phyloP scores from a whole-genome alignment of 2,113 vertebrate species.

The Illadopsis cleaveri region DNA sequence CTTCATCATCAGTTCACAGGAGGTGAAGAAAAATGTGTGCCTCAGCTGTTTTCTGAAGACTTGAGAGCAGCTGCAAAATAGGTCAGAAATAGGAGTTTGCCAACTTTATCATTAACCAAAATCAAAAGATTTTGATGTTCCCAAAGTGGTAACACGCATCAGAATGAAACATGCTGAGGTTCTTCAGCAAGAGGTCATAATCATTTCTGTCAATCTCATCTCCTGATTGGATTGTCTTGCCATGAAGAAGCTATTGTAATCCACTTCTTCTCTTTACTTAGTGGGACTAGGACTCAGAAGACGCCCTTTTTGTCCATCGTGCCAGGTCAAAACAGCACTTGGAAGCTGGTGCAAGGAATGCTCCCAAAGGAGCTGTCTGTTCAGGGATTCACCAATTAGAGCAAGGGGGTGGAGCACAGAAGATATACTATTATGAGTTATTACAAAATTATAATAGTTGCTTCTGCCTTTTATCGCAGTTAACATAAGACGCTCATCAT shows the following conservation, averaged over 20 bases:
- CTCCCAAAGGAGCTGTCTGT: background rate
- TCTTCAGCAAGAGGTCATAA: background rate
- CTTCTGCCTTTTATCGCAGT: background rate
- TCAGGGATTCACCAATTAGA: background rate
- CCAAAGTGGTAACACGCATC: background rate
- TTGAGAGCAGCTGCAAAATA: background rate
- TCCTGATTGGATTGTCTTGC: background rate
- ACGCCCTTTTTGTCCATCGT: background rate
- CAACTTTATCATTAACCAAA: background rate
- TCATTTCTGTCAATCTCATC: background rate
- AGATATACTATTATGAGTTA: background rate
- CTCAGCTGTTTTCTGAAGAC: background rate
- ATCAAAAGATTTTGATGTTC: background rate
- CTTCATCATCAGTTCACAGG: background rate
- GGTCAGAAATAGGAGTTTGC: background rate
- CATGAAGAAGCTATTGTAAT: background rate
- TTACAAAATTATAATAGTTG: background rate
- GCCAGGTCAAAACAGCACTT: accelerated
- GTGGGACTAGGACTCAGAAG: background rate
- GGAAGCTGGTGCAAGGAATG: background rate
- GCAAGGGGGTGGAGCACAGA: background rate
- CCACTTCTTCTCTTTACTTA: too few species aligned
- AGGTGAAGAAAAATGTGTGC: background rate
- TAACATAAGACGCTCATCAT: background rate
- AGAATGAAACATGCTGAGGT: background rate